A percentile compares a stretch with the other conserved stretches of the same genome.
These are phyloP conservation scores for Cylas formicarius DNA, from an alignment of 1,140 invertebrate species.

Conservation along the genomic window DNA sequence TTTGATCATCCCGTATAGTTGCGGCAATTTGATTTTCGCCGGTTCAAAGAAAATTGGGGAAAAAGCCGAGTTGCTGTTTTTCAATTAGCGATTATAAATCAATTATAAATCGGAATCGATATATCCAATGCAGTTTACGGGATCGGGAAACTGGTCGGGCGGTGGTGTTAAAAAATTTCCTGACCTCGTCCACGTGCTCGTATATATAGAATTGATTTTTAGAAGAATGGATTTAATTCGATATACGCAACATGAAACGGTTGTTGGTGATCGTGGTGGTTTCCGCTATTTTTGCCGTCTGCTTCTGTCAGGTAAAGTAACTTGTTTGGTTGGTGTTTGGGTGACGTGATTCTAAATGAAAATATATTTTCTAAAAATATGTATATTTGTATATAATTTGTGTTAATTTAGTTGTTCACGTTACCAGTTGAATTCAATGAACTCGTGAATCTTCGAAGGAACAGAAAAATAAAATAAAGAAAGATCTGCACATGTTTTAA, in stretches of 20 bases:
- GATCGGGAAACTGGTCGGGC: constrained; percentile 7
- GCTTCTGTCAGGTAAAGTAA: constrained; percentile 14
- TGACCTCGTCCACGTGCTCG: constrained; percentile 10
- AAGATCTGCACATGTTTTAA: no score
- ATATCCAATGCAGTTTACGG: no score
- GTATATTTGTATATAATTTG: neutral
- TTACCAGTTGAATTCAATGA: no score
- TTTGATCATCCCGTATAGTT: no score
- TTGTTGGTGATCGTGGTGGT: constrained; percentile 12
- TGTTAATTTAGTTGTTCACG: no score
- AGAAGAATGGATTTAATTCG: constrained; percentile 13
- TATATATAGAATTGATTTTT: constrained; percentile 20
- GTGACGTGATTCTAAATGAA: neutral
- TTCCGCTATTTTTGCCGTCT: constrained; percentile 7
- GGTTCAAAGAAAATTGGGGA: no score
- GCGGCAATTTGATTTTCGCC: no score
- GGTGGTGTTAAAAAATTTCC: constrained; percentile 17
- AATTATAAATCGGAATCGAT: no score
- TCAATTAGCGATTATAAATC: no score
- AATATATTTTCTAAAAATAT: neutral
- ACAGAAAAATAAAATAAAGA: no score
- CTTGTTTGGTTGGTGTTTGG: neutral
- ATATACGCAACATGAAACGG: constrained; percentile 8
- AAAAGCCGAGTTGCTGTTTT: no score
- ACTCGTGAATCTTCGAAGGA: no score